Percentiles rank a stretch among this genome's conserved stretches.
phyloP scores from a whole-genome alignment of 2,797 vertebrate species.

The Paedocypris micromegethes region DNA sequence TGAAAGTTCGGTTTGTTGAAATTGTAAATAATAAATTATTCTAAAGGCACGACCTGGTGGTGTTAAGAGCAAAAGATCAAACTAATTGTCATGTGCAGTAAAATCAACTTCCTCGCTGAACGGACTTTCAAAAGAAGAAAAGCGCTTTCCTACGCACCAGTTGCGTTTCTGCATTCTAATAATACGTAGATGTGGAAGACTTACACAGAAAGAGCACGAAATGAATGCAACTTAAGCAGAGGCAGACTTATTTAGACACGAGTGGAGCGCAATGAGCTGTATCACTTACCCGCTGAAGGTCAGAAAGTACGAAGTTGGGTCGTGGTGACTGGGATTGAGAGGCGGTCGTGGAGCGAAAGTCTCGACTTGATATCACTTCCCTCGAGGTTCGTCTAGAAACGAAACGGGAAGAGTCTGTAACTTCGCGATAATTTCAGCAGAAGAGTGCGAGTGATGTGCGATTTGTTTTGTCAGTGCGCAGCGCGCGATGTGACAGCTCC shows the following conservation, averaged over 20 bases:
- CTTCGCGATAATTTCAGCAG: constrained; percentile 35
- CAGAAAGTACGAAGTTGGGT: constrained; percentile 62
- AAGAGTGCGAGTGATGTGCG: constrained; percentile 35
- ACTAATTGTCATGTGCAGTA: too few species aligned
- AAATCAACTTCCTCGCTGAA: too few species aligned
- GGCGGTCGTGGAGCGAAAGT: constrained; percentile 13
- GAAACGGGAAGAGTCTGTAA: constrained; percentile 25
- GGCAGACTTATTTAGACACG: constrained; percentile 27
- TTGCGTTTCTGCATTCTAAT: background rate
- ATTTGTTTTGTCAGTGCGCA: constrained; percentile 65
- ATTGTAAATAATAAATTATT: too few species aligned
- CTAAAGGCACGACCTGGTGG: too few species aligned
- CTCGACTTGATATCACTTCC: constrained; percentile 30
- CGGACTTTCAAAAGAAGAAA: constrained; percentile 1
- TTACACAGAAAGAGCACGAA: background rate
- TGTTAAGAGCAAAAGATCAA: too few species aligned
- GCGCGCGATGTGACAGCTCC: constrained; percentile 58
- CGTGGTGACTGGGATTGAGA: constrained; percentile 54
- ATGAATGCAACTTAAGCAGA: constrained; percentile 6
- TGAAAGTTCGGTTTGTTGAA: background rate
- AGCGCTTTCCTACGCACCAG: background rate
- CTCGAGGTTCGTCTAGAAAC: constrained; percentile 21
- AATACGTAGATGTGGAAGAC: background rate
- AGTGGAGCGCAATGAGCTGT: constrained; percentile 42
- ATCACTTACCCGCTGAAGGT: constrained; percentile 78